These are phyloP conservation scores for Sphaerodactylus townsendi DNA, from an alignment of 2,113 vertebrate genomes.

Conservation along the genomic window DNA sequence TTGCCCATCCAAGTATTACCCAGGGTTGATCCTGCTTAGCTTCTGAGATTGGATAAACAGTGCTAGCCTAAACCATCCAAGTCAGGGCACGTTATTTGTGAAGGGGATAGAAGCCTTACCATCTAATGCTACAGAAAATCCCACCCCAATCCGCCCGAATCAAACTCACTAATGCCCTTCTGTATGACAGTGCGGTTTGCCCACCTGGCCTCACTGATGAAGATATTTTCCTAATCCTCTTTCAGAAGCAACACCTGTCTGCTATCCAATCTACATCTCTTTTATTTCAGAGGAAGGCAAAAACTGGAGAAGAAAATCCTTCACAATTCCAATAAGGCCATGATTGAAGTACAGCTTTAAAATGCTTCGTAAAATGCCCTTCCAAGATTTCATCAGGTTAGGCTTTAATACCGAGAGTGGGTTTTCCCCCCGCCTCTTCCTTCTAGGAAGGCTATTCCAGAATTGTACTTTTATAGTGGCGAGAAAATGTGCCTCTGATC, in stretches of 20 bases:
- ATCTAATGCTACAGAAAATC: too few relatives aligned
- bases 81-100: neutral
- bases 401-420: neutral
- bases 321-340: neutral
- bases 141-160: neutral
- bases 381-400: neutral
- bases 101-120: too few relatives aligned
- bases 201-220: neutral
- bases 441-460: neutral
- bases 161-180: neutral
- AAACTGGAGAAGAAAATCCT: neutral
- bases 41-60: too few relatives aligned
- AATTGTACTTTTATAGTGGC: neutral
- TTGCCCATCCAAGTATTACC: too few relatives aligned
- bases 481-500: neutral
- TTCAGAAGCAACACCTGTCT: neutral
- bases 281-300: neutral
- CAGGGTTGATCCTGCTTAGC: too few relatives aligned
- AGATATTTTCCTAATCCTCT: neutral
- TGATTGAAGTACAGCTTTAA: neutral
- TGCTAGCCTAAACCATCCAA: too few relatives aligned
- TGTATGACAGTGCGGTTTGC: neutral
- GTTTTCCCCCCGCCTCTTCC: neutral
- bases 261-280: neutral
- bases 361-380: neutral